Conservation (phyloP, 2,797 vertebrate species). For the Sebastes nivosus region DNA sequence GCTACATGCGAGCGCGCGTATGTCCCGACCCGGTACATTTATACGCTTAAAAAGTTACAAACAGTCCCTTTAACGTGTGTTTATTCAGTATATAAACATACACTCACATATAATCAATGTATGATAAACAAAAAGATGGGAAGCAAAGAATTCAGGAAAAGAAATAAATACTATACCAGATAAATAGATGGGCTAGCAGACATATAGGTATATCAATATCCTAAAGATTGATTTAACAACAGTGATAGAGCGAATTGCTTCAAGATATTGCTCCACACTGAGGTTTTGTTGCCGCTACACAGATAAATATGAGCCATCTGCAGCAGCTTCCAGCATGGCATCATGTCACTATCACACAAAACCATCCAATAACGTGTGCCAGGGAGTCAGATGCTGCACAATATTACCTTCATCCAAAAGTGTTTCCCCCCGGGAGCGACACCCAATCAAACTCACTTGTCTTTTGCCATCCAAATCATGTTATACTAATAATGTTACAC, state of each 20-base stretch:
- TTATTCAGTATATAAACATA: neutral
- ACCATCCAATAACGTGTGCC: slow-evolving; percentile 52
- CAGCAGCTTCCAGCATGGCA: slow-evolving; percentile 39
- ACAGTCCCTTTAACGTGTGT: neutral
- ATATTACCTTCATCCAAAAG: slow-evolving; percentile 55
- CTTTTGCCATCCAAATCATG: slow-evolving; percentile 70
- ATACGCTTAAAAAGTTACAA: no score
- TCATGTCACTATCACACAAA: slow-evolving; percentile 45
- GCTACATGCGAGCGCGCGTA: no score
- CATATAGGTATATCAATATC: slow-evolving; percentile 9
- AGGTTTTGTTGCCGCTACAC: slow-evolving; percentile 19
- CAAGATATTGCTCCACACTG: slow-evolving; percentile 46
- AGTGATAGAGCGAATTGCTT: slow-evolving; percentile 44
- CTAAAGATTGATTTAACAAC: slow-evolving; percentile 40
- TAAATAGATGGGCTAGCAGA: slow-evolving; percentile 1
- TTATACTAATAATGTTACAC: slow-evolving; percentile 72
- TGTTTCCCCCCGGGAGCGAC: slow-evolving; percentile 58
- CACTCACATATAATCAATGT: neutral
- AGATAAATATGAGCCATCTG: slow-evolving; percentile 57
- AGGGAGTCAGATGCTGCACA: slow-evolving; percentile 53
- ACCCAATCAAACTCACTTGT: slow-evolving; percentile 72
- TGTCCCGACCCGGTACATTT: no score
- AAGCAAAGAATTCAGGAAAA: slow-evolving; percentile 6
- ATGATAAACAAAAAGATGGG: neutral
- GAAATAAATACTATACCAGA: neutral